Conservation (phyloP, 1,140 invertebrate species). For the Heliconius melpomene region DNA sequence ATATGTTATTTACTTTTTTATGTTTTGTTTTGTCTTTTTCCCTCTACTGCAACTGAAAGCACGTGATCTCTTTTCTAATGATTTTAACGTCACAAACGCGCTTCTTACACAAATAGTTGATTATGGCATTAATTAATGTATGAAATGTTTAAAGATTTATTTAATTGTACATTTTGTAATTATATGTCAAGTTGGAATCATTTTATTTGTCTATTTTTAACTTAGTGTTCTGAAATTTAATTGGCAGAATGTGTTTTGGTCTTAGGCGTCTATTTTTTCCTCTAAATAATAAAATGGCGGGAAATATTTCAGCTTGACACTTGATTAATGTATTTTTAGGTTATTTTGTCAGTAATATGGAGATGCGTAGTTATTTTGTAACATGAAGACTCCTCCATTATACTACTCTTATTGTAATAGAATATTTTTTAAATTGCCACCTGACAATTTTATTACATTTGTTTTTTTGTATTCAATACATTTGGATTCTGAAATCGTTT, state of each 20-base stretch:
- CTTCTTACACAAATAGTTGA: constrained; percentile 9
- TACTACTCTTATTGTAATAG: constrained; percentile 64
- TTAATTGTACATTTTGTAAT: constrained; percentile 13
- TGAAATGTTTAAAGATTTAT: constrained; percentile 33
- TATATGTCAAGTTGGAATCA: constrained; percentile 8
- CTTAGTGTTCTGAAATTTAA: background rate
- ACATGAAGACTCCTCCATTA: constrained; percentile 22
- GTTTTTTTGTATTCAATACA: constrained; percentile 79
- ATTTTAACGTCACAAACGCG: constrained; percentile 35
- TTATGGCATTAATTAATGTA: constrained; percentile 16
- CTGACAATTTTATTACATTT: constrained; percentile 76
- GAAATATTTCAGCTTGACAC: constrained; percentile 9
- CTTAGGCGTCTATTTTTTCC: background rate
- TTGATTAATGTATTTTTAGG: constrained; percentile 39
- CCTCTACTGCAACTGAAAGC: constrained; percentile 34
- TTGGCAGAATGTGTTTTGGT: background rate
- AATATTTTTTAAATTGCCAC: constrained; percentile 73
- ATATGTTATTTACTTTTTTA: constrained; percentile 11
- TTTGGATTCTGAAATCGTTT: constrained; percentile 71
- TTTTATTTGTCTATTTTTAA: background rate
- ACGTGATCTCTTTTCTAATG: constrained; percentile 33
- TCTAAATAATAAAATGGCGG: background rate
- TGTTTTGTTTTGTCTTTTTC: constrained; percentile 39
- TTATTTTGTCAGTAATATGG: constrained; percentile 24
- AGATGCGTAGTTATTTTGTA: constrained; percentile 29